A percentile compares a stretch with the other conserved stretches of the same genome.
These are phyloP conservation scores for Gisinianus flammeolus DNA, from an alignment of 2,888 invertebrate genomes.

Conservation along the genomic window DNA sequence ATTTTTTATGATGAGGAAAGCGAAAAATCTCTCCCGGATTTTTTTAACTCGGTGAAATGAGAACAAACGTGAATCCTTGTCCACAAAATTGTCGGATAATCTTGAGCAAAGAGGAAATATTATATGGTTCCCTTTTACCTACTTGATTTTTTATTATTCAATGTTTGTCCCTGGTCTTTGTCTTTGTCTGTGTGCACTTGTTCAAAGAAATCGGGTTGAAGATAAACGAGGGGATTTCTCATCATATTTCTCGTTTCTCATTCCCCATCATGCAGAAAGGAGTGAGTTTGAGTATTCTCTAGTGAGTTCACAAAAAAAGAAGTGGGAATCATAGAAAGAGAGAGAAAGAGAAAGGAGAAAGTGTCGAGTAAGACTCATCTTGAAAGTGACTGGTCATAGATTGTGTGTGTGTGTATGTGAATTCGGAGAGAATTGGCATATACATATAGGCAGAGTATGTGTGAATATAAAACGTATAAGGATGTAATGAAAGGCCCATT, in stretches of 20 bases:
- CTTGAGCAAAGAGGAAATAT: too few species aligned
- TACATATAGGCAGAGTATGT: background rate
- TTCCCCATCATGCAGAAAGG: background rate
- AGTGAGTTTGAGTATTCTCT: background rate
- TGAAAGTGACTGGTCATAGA: background rate
- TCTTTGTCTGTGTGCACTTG: too few species aligned
- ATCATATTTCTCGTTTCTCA: background rate
- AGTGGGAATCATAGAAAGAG: background rate
- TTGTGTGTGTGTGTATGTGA: too few species aligned
- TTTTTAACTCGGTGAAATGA: too few species aligned
- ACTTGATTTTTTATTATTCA: too few species aligned
- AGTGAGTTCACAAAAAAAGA: background rate
- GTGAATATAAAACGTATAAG: background rate
- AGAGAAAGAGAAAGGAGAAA: background rate
- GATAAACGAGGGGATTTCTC: background rate
- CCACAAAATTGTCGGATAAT: too few species aligned
- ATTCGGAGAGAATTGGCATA: background rate
- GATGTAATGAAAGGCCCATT: slow-evolving; percentile 50
- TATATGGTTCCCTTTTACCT: too few species aligned
- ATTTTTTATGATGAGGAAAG: too few species aligned
- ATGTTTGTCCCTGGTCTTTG: too few species aligned
- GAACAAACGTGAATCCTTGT: too few species aligned
- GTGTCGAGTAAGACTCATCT: background rate
- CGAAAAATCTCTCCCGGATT: too few species aligned
- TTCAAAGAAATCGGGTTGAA: background rate